These are phyloP conservation scores for Apostichopus leukothele DNA, from an alignment of 53 echinoderm and acorn worm genomes.

Conservation along the genomic window DNA sequence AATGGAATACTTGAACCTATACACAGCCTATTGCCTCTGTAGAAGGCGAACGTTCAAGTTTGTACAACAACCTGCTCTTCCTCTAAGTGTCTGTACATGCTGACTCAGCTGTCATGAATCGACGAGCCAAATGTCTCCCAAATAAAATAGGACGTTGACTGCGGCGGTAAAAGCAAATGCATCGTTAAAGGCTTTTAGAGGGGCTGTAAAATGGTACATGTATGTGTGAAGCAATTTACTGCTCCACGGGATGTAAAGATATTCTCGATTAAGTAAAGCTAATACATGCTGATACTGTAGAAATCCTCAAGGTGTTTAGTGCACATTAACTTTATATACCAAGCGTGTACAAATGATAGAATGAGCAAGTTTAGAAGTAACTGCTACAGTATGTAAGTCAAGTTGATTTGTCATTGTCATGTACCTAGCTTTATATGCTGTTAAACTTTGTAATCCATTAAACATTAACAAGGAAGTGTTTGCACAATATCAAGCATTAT, in stretches of 20 bases:
- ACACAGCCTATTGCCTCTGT: neutral
- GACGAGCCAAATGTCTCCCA: neutral
- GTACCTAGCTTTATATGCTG: too few species aligned
- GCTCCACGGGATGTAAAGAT: neutral
- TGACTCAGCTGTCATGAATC: neutral
- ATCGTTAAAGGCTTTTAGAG: slow-evolving; percentile 21
- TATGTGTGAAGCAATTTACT: slow-evolving; percentile 23
- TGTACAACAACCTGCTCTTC: neutral
- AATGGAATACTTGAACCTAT: neutral
- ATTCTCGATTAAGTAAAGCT: neutral
- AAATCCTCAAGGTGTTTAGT: neutral
- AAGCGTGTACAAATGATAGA: neutral
- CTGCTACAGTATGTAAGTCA: neutral
- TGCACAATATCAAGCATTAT: too few species aligned
- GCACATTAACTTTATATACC: neutral
- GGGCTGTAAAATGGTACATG: neutral
- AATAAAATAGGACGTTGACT: slow-evolving; percentile 6
- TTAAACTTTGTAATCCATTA: too few species aligned
- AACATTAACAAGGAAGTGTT: too few species aligned
- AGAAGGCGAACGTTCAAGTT: neutral
- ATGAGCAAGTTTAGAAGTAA: neutral
- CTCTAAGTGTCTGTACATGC: neutral
- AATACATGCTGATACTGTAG: neutral
- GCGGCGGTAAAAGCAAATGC: neutral
- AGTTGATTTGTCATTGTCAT: neutral